Evolutionary conservation across 35 echinoderm and acorn worm genomes (phyloP), one percentile per base, ranked within the genome.

Genomic region (Apostichopus parvimensis): DNA sequence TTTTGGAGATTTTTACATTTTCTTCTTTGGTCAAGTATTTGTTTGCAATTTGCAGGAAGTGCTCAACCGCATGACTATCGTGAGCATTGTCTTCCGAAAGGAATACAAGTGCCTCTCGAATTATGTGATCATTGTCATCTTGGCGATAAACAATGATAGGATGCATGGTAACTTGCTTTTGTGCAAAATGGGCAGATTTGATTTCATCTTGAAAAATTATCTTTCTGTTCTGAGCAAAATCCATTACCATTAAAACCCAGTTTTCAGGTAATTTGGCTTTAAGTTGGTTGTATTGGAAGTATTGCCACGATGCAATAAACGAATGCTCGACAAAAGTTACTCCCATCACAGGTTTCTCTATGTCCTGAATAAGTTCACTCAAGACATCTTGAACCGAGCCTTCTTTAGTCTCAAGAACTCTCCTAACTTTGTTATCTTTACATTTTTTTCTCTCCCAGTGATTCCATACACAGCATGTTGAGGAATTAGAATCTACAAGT

Each of bases 231-330:
- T 91, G 0, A 6, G 77, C 59, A 72, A 92, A 92, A 68, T 83
- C 91, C 91, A 92, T 92, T 5, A 82, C 66, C 91, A 92, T 92
- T n/a, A 92, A 83, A 9, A 82, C 91, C 91, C 91, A 92, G 21
- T 53, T 53, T 65, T 13, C 8, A 9, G 91, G 56, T 6, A 92
- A 25, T 22, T 89, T 89, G 7, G 14, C 21, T 59, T 57, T 57
- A 0, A 86, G 6, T 15, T 28, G 78, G 6, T 80, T 80, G 23
- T 80, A 80, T 25, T 80, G 78, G 21, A 10, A 80, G 78, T 80
- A 80, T 45, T 80, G 78, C 78, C 78, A 80, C 10, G 26, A 25
- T 13, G 0, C 78, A 80, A 25, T 28, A 15, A 80, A 80, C 78
- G 45, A 28, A 28, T 80, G 78, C 45, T 11, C 11, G 0, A 80